phyloP scores from a whole-genome alignment of 2,888 invertebrate genomes.

The Pheosia tremula region DNA sequence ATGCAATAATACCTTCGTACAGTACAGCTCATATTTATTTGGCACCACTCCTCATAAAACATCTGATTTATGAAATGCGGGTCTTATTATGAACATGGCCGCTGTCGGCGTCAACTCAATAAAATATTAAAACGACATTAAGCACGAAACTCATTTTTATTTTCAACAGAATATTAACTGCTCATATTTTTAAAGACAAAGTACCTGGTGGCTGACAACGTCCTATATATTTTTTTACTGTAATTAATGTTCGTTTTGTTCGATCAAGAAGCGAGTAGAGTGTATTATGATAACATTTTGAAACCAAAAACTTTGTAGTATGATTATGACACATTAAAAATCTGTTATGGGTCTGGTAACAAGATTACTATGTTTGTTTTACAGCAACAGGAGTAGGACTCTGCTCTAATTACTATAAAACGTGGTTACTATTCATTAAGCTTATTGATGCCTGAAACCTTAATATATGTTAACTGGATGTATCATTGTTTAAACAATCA shows the following conservation, averaged over 20 bases:
- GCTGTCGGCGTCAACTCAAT: constrained; percentile 64
- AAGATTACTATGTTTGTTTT: constrained; percentile 63
- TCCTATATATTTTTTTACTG: constrained; percentile 27
- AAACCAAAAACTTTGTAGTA: neutral
- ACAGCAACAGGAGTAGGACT: constrained; percentile 49
- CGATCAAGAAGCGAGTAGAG: constrained; percentile 3
- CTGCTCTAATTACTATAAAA: constrained; percentile 57
- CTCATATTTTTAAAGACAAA: constrained; percentile 48
- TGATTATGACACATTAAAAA: constrained; percentile 15
- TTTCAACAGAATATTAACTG: constrained; percentile 54
- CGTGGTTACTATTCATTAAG: constrained; percentile 62
- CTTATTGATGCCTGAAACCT: constrained; percentile 53
- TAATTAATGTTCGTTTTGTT: constrained; percentile 13
- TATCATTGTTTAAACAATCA: constrained; percentile 11
- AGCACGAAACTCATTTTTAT: constrained; percentile 57
- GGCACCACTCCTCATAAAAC: constrained; percentile 66
- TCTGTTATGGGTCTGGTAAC: constrained; percentile 53
- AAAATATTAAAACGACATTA: constrained; percentile 73
- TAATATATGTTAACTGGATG: constrained; percentile 21
- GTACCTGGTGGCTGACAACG: constrained; percentile 26
- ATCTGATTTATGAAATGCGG: constrained; percentile 65
- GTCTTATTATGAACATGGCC: constrained; percentile 63
- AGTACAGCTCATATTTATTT: constrained; percentile 54
- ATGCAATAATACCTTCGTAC: constrained; percentile 28
- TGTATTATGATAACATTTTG: constrained; percentile 13